Percentiles rank a stretch among this genome's conserved stretches.
phyloP scores from a whole-genome alignment of 2,888 invertebrate species.

The Rhagonycha fulva region DNA sequence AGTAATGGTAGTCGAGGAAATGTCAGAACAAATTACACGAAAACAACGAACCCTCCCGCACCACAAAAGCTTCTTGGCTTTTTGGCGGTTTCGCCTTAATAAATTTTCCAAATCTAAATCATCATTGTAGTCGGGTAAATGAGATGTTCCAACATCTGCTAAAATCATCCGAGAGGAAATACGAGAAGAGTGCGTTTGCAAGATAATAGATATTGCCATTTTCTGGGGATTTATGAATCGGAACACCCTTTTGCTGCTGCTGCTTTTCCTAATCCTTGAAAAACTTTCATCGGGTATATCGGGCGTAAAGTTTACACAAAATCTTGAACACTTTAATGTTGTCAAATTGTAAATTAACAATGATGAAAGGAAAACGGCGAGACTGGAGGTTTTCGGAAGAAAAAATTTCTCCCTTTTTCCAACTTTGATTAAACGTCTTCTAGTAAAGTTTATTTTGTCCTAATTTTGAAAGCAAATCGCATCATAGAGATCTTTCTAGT shows the following conservation, averaged over 20 bases:
- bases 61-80: neutral
- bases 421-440: too few species aligned
- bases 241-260: slow-evolving; percentile 4
- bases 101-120: neutral
- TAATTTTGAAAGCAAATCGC: too few species aligned
- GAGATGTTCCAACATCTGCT: slow-evolving; percentile 17
- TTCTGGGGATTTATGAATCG: slow-evolving; percentile 12
- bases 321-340: neutral
- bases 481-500: too few species aligned
- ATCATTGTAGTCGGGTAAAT: neutral
- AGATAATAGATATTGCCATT: slow-evolving; percentile 15
- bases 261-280: neutral
- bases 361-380: neutral
- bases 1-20: neutral
- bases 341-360: neutral
- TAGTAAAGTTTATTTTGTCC: too few species aligned
- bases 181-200: slow-evolving; percentile 6
- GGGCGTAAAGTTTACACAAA: neutral
- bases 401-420: too few species aligned
- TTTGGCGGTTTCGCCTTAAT: neutral
- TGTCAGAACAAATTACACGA: neutral
- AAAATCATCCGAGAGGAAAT: slow-evolving; percentile 11
- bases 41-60: neutral
- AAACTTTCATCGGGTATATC: neutral
- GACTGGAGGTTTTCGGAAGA: too few species aligned